Evolutionary conservation across 2,888 invertebrate species (phyloP).

Genomic region (Biston betularia): DNA sequence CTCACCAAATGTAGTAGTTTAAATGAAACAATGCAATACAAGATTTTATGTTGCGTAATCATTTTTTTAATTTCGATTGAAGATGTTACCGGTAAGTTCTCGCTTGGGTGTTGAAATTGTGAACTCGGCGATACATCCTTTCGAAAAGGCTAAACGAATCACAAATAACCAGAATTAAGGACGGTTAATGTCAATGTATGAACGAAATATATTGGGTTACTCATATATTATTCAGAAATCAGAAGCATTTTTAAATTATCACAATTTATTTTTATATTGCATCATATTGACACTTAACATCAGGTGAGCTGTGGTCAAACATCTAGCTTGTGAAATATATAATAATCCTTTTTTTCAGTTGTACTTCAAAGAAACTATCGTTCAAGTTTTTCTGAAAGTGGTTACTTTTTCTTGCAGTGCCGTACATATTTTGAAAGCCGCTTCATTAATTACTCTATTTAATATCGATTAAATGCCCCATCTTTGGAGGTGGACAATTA

Average conservation of each 20-base stretch:
- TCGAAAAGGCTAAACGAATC: constrained; percentile 45
- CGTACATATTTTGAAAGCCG: constrained; percentile 14
- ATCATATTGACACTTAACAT: no score
- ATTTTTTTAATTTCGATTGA: constrained; percentile 6
- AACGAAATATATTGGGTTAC: constrained; percentile 24
- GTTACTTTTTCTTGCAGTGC: neutral
- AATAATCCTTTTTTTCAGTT: no score
- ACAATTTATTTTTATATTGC: neutral
- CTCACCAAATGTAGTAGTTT: no score
- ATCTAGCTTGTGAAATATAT: no score
- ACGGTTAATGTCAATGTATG: constrained; percentile 52
- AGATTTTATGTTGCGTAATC: neutral
- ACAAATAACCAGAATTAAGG: constrained; percentile 49
- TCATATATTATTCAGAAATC: no score
- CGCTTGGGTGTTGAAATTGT: constrained; percentile 42
- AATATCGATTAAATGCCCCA: constrained; percentile 13
- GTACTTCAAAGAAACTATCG: neutral
- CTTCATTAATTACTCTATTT: constrained; percentile 22
- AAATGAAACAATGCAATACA: neutral
- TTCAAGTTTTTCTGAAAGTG: neutral
- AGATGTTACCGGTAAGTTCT: constrained; percentile 24
- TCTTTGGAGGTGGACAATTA: constrained; percentile 16
- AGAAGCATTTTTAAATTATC: neutral
- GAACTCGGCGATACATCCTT: constrained; percentile 38
- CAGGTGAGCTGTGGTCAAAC: no score